phyloP scores from a whole-genome alignment of 2,113 vertebrate species.

The Abramis brama region DNA sequence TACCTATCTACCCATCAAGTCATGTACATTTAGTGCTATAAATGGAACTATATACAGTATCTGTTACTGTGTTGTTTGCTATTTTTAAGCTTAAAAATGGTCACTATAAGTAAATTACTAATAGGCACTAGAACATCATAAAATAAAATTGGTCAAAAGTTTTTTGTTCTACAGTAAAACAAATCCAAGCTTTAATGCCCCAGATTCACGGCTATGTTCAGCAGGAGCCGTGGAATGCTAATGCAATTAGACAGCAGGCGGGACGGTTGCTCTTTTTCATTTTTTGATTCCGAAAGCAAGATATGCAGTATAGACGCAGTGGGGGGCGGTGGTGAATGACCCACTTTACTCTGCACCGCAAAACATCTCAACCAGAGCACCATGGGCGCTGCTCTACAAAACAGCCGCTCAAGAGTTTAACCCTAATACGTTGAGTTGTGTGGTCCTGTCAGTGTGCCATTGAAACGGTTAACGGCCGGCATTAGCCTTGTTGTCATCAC shows the following conservation, averaged over 20 bases:
- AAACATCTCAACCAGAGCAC: slow-evolving; percentile 19
- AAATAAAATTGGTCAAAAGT: neutral
- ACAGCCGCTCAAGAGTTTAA: slow-evolving; percentile 2
- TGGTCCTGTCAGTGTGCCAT: neutral
- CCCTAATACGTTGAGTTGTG: slow-evolving; percentile 15
- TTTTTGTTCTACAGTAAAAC: neutral
- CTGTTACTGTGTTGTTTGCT: neutral
- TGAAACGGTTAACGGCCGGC: neutral
- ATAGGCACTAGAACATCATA: neutral
- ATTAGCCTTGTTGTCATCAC: neutral
- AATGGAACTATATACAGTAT: neutral
- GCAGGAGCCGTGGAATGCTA: slow-evolving; percentile 44
- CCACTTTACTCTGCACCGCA: slow-evolving; percentile 31
- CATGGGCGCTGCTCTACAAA: slow-evolving; percentile 4
- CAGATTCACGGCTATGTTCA: slow-evolving; percentile 25
- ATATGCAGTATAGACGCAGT: neutral
- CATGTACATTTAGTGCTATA: neutral
- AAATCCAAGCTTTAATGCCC: slow-evolving; percentile 19
- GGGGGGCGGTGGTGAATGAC: slow-evolving; percentile 22
- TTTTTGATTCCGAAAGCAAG: neutral
- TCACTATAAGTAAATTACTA: neutral
- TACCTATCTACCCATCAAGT: no score
- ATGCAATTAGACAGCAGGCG: slow-evolving; percentile 49
- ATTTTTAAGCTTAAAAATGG: neutral
- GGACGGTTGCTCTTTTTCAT: slow-evolving; percentile 19